phyloP scores from a whole-genome alignment of 2,797 vertebrate species.

The Mormyrops attenuatus region DNA sequence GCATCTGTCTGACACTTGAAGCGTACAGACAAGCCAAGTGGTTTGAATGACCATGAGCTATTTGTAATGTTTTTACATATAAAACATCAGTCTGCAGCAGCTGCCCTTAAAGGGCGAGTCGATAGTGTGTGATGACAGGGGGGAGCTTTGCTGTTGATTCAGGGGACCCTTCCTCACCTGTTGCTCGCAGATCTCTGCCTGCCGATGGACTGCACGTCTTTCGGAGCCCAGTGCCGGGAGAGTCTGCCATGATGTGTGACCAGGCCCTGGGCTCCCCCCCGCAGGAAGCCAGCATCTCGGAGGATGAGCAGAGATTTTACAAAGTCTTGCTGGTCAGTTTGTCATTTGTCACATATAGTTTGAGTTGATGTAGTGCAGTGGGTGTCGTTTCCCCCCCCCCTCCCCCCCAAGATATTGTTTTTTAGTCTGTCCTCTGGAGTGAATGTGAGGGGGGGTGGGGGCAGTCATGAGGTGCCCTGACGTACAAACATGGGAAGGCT shows the following conservation, averaged over 20 bases:
- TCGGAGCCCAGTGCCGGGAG: slow-evolving; percentile 61
- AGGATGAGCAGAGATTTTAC: slow-evolving; percentile 70
- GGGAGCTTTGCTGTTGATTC: not conserved
- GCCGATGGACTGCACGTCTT: slow-evolving; percentile 35
- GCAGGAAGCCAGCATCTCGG: slow-evolving; percentile 19
- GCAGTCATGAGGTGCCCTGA: not conserved
- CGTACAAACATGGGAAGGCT: not conserved
- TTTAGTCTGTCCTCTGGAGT: not conserved
- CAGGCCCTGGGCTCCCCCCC: slow-evolving; percentile 38
- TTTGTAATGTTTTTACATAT: not conserved
- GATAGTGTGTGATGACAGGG: not conserved
- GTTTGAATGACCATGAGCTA: not conserved
- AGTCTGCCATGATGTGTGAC: slow-evolving; percentile 56
- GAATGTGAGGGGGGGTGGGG: not conserved
- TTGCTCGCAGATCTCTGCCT: slow-evolving; percentile 21
- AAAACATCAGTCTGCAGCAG: not conserved
- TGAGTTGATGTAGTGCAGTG: not conserved
- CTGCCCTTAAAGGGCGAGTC: not conserved
- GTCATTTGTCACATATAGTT: not conserved
- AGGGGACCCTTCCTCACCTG: not conserved
- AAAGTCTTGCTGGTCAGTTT: slow-evolving; percentile 75
- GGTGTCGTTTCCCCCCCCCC: not conserved
- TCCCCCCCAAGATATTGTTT: not conserved
- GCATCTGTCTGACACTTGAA: not conserved
- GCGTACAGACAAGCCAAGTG: not conserved